phyloP scores from a whole-genome alignment of 2,113 vertebrate species.

The Columbina picui region DNA sequence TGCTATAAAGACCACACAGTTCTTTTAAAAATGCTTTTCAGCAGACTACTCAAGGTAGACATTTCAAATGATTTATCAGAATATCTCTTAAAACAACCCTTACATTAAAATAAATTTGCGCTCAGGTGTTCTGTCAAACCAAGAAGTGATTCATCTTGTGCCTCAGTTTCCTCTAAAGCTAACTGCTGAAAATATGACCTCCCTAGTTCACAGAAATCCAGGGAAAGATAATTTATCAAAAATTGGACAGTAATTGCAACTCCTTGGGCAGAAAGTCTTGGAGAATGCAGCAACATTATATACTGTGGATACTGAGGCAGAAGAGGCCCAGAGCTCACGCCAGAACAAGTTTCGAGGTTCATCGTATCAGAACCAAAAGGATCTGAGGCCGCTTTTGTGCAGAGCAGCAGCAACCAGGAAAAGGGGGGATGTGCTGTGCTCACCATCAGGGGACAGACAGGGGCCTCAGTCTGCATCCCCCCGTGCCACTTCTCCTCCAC shows the following conservation, averaged over 20 bases:
- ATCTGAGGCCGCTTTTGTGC: background rate
- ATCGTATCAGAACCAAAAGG: background rate
- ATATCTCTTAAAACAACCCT: background rate
- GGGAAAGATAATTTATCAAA: background rate
- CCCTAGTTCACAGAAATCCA: background rate
- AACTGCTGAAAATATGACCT: background rate
- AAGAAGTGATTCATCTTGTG: background rate
- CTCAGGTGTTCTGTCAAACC: background rate
- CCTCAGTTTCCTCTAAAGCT: background rate
- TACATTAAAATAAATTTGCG: background rate
- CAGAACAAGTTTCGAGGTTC: background rate
- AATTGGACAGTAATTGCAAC: background rate
- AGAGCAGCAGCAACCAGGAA: background rate
- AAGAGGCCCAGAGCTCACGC: background rate
- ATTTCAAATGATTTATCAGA: background rate
- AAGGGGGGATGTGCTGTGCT: background rate
- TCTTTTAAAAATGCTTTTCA: background rate
- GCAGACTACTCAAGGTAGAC: background rate
- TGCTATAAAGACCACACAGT: background rate
- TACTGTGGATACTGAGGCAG: background rate
- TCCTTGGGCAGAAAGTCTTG: background rate
- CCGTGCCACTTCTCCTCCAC: background rate
- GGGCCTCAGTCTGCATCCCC: background rate
- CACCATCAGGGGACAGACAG: background rate
- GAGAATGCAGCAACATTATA: background rate